Base-by-base conservation (phyloP, 2,888 invertebrate genomes). In the Glyphotaelius pellucidus region DNA sequence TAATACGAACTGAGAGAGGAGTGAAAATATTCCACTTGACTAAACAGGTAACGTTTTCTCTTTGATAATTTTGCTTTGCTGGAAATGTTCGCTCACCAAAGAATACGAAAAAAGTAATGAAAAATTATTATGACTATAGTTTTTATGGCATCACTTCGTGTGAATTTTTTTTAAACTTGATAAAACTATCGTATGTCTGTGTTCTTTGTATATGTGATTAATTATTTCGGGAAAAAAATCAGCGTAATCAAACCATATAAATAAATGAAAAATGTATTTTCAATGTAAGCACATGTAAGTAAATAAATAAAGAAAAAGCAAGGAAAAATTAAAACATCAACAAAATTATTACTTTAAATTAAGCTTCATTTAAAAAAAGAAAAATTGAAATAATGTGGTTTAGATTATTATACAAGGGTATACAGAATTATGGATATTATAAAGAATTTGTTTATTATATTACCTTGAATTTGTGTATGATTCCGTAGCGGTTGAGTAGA, bases 391-490 rank as follows among this genome's bases (percentile, higher is more conserved):
- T 9, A 1, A 9, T 9, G 25, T 67, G 67, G 25, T 67, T 67
- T 67, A 9, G 67, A 67, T 67, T 67, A n/a, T 25, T 25, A n/a
- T 67, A 9, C 5, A 9, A 67, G 25, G 25, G n/a, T 25, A 2
- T n/a, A 67, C 5, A 67, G 9, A 7, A 25, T 7, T 25, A 67
- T 25, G 67, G 25, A 1, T 67, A 67, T 67, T 67, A 25, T 25
- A 67, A 67, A 67, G 67, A 67, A n/a, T n/a, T n/a, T n/a, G 25
- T 25, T 25, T 67, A n/a, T 19, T 12, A 15, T 38, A 86, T 86
- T 94, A 98, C 98, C 96, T 98, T 98, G 95, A 99, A 99, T 96
- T 99, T 99, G 95, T 98, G 98, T 95, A 99, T 98, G 95, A 99
- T 98, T 93, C 99, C 99, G 95, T 99, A 99, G 95, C 99, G 97